These are phyloP conservation scores for Pteropus alecto DNA, from an alignment of 2,113 vertebrate species.

Conservation along the genomic window DNA sequence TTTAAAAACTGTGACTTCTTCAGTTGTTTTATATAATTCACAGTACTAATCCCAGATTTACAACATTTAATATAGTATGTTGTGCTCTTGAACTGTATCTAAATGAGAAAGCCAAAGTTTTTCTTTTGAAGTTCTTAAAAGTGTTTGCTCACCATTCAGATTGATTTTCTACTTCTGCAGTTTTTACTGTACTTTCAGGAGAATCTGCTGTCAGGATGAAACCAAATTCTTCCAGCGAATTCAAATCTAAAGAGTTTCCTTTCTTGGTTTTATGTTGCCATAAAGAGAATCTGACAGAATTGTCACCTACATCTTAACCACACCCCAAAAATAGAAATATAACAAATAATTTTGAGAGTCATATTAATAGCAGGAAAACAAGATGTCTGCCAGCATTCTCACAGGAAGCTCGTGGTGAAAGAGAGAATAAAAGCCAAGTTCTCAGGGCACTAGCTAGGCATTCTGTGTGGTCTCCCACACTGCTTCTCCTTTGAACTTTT, in stretches of 20 bases:
- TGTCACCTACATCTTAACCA: constrained; percentile 30
- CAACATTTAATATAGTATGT: constrained; percentile 20
- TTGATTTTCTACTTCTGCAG: constrained; percentile 10
- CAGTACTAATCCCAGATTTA: background rate
- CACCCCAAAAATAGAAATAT: background rate
- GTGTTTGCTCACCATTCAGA: background rate
- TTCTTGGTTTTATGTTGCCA: background rate
- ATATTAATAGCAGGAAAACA: constrained; percentile 51
- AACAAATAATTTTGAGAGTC: constrained; percentile 53
- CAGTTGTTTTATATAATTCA: background rate
- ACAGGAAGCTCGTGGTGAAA: constrained; percentile 65
- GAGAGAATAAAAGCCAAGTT: constrained; percentile 58
- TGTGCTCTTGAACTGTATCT: background rate
- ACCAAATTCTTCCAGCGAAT: background rate
- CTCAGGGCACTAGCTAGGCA: constrained; percentile 29
- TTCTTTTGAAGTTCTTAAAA: constrained; percentile 46
- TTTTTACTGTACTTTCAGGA: background rate
- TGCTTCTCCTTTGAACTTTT: constrained; percentile 59
- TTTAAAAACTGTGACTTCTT: constrained; percentile 48
- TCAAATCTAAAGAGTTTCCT: background rate
- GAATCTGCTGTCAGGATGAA: constrained; percentile 12
- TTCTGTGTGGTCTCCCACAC: constrained; percentile 75
- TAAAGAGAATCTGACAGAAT: constrained; percentile 22
- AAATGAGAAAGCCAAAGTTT: constrained; percentile 24
- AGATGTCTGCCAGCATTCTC: constrained; percentile 60